These are phyloP conservation scores for Rhaphigaster nebulosa DNA, from an alignment of 2,888 invertebrate genomes.

Conservation along the genomic window DNA sequence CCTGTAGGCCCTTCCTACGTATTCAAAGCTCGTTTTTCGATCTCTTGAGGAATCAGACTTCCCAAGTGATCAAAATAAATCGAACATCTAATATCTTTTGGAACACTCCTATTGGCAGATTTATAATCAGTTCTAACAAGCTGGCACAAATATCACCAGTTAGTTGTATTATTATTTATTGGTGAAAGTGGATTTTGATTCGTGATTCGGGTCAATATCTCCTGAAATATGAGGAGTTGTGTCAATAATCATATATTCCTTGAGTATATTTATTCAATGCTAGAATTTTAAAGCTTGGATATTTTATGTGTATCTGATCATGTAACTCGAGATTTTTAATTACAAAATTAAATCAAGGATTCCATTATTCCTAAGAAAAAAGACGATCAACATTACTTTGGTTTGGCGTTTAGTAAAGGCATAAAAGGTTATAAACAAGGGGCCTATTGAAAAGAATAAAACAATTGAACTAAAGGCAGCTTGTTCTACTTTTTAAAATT, in stretches of 20 bases:
- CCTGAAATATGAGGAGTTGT: neutral
- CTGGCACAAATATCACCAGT: constrained; percentile 1
- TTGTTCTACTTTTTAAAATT: too few relatives aligned
- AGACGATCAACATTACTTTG: too few relatives aligned
- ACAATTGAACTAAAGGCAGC: too few relatives aligned
- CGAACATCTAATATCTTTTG: neutral
- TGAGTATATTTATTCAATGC: neutral
- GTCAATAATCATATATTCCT: neutral
- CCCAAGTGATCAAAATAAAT: neutral
- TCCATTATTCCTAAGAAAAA: too few relatives aligned
- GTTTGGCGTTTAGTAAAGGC: too few relatives aligned
- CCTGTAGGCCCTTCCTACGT: neutral
- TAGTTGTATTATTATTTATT: constrained; percentile 27
- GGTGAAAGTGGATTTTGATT: constrained; percentile 19
- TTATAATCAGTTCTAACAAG: constrained; percentile 26
- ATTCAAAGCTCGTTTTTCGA: neutral
- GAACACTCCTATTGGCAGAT: neutral
- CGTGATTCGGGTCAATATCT: neutral
- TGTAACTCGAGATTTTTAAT: neutral
- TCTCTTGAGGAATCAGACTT: neutral
- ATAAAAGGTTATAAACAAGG: too few relatives aligned
- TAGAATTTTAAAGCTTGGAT: neutral
- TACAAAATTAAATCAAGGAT: neutral
- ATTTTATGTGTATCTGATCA: neutral
- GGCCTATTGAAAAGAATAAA: too few relatives aligned